Conservation (phyloP, 2,888 invertebrate genomes). For the Ecdyonurus torrentis region DNA sequence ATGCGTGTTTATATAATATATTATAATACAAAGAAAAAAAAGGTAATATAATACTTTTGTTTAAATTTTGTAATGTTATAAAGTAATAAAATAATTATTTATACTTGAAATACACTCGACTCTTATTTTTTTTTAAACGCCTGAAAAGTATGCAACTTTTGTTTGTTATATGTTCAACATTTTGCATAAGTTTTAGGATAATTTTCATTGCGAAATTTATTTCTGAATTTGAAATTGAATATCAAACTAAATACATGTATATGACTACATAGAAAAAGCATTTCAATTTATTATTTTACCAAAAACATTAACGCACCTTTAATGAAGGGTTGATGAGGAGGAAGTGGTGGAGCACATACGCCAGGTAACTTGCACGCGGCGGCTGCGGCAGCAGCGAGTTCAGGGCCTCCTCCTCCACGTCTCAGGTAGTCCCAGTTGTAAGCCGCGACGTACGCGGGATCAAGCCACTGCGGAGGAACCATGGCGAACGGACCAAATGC, state of each 20-base stretch:
- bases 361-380: conserved; percentile 26
- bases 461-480: conserved; percentile 68
- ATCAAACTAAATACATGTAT: no score
- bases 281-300: no score
- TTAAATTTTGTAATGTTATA: not conserved
- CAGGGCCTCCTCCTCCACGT: conserved; percentile 25
- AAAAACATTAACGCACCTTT: not conserved
- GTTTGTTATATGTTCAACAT: no score
- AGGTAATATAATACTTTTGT: not conserved
- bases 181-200: no score
- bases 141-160: no score
- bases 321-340: not conserved
- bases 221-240: no score
- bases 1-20: not conserved
- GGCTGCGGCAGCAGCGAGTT: conserved; percentile 1
- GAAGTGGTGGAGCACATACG: conserved; percentile 17
- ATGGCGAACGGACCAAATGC: conserved; percentile 56
- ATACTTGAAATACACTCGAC: no score
- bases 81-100: not conserved
- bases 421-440: conserved; percentile 63
- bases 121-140: no score
- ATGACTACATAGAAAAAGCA: no score
- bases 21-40: no score
- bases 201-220: no score
- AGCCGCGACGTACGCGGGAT: conserved; percentile 45